Conservation (phyloP, 2,113 vertebrate genomes). For the Chaetodon trifascialis region DNA sequence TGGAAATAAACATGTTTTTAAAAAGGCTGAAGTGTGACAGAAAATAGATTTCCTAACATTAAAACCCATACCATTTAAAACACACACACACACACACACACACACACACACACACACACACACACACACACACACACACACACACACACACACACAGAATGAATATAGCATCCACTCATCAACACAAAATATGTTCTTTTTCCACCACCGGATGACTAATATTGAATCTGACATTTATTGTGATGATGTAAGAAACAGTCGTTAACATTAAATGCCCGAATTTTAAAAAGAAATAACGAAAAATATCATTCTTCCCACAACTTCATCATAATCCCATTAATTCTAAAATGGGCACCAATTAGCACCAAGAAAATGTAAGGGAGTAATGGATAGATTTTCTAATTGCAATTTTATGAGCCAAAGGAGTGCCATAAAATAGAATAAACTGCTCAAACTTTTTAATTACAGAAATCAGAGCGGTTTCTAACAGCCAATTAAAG, state of each 20-base stretch:
- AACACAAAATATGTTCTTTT: constrained; percentile 19
- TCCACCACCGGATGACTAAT: neutral
- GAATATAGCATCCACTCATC: constrained; percentile 9
- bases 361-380: constrained; percentile 61
- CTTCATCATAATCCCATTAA: constrained; percentile 71
- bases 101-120: constrained; percentile 15
- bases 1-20: neutral
- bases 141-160: constrained; percentile 4
- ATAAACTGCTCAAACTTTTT: constrained; percentile 74
- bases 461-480: constrained; percentile 71
- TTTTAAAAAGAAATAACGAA: constrained; percentile 55
- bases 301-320: constrained; percentile 55
- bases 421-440: constrained; percentile 67
- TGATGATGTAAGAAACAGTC: constrained; percentile 39
- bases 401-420: constrained; percentile 74
- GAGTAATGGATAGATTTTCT: constrained; percentile 70
- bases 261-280: constrained; percentile 46
- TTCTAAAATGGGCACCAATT: constrained; percentile 77
- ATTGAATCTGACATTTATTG: constrained; percentile 48
- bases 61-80: constrained; percentile 3
- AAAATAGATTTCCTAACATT: neutral
- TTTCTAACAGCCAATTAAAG: constrained; percentile 73
- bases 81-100: neutral
- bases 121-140: neutral
- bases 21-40: constrained; percentile 6